Evolutionary conservation across 2,888 invertebrate genomes (phyloP).

Genomic region (Pteria penguin): DNA sequence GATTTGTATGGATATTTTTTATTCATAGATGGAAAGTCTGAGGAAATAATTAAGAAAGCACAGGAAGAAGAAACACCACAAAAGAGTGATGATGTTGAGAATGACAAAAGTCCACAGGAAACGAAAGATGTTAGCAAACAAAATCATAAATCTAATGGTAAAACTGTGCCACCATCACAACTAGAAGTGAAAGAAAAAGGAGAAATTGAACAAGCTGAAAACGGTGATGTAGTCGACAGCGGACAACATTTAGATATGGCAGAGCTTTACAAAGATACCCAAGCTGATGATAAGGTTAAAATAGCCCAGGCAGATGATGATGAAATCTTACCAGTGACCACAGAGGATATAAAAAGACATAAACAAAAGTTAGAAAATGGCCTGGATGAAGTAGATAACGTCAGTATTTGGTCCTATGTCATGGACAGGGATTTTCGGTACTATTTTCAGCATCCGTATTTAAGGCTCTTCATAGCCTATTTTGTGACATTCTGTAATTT

Average conservation of each 20-base stretch:
- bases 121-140: not conserved
- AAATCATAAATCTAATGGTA: not conserved
- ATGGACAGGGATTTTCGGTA: conserved; percentile 81
- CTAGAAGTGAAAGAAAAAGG: not conserved
- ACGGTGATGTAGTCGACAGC: not conserved
- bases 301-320: conserved; percentile 21
- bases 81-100: not conserved
- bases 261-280: not conserved
- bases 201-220: not conserved
- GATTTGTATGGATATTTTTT: too few species aligned
- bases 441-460: conserved; percentile 82
- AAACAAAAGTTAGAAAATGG: conserved; percentile 37
- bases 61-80: not conserved
- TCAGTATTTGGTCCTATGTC: conserved; percentile 77
- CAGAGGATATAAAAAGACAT: not conserved
- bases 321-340: not conserved
- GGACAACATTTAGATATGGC: not conserved
- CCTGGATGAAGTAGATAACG: conserved; percentile 73
- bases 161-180: not conserved
- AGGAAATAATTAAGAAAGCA: not conserved
- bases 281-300: not conserved
- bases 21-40: too few species aligned
- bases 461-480: conserved; percentile 81
- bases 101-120: not conserved
- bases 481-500: conserved; percentile 82